Evolutionary conservation across 53 echinoderm and acorn worm species (phyloP).

Genomic region (Antedon mediterranea): DNA sequence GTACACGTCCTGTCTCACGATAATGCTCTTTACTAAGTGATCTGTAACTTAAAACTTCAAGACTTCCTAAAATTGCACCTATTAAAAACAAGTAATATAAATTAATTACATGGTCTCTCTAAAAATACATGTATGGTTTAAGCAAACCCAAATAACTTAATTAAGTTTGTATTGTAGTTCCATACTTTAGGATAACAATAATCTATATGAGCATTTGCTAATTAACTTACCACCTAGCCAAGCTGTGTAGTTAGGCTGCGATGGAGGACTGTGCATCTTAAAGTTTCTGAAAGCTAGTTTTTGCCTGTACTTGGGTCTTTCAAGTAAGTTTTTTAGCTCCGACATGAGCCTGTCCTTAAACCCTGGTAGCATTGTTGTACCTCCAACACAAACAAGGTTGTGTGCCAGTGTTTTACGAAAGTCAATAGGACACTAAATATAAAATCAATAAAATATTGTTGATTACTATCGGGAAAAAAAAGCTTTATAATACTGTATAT

Average conservation of each 20-base stretch:
- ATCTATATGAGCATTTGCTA: neutral
- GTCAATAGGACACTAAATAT: conserved; percentile 70
- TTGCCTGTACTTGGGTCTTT: conserved; percentile 65
- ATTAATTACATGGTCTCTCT: too few species aligned
- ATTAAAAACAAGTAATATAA: too few species aligned
- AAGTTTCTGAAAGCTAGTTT: conserved; percentile 44
- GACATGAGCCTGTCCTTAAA: conserved; percentile 66
- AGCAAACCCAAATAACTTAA: too few species aligned
- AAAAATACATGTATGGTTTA: too few species aligned
- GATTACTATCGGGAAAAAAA: too few species aligned
- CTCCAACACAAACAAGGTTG: conserved; percentile 64
- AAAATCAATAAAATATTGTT: neutral
- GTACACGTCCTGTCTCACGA: conserved; percentile 65
- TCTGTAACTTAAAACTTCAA: conserved; percentile 81
- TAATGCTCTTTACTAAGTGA: conserved; percentile 83
- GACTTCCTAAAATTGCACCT: conserved; percentile 94
- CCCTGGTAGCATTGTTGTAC: conserved; percentile 61
- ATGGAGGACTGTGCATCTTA: conserved; percentile 72
- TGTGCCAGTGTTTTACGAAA: conserved; percentile 46
- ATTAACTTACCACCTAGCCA: conserved; percentile 98
- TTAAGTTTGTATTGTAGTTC: too few species aligned
- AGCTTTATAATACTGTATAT: too few species aligned
- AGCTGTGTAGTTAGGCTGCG: conserved; percentile 82
- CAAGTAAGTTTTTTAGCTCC: conserved; percentile 45
- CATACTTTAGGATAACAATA: too few species aligned